A percentile compares a stretch with the other conserved stretches of the same genome.
Conservation (phyloP, 2,888 invertebrate species). For the Drosophila kambysellisi region DNA sequence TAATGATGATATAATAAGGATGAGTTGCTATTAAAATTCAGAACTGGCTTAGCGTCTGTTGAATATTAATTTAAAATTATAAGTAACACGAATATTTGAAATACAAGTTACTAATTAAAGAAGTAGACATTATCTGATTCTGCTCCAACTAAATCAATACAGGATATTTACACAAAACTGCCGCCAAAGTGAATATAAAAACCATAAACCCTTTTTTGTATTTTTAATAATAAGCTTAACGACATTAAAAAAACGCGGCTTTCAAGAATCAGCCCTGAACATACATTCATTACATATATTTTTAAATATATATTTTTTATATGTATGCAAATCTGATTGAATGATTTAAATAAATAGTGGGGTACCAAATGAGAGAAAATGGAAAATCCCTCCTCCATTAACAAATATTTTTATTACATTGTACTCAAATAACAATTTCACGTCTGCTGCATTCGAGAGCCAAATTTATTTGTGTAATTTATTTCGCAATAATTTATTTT, state of each 20-base stretch:
- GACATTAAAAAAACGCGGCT: constrained; percentile 17
- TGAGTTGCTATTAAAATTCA: neutral
- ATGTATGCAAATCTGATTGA: constrained; percentile 37
- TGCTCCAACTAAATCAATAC: neutral
- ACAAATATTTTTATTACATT: constrained; percentile 63
- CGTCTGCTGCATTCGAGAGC: constrained; percentile 55
- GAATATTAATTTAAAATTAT: neutral
- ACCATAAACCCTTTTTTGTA: neutral
- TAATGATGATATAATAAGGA: neutral
- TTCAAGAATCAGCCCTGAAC: constrained; percentile 32
- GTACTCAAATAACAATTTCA: constrained; percentile 57
- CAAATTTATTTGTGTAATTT: constrained; percentile 63
- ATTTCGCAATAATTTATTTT: constrained; percentile 77
- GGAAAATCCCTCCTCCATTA: constrained; percentile 26
- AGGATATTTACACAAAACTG: neutral
- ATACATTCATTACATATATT: neutral
- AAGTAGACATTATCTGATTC: no score
- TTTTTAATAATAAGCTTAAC: constrained; percentile 40
- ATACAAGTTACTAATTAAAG: neutral
- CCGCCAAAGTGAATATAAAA: neutral
- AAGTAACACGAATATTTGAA: neutral
- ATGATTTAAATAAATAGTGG: constrained; percentile 62
- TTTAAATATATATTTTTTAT: constrained; percentile 20
- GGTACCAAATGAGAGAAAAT: neutral
- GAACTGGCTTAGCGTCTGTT: neutral